These are phyloP conservation scores for Sylvilagus bachmani DNA, from an alignment of 2,113 vertebrate species.

Conservation along the genomic window DNA sequence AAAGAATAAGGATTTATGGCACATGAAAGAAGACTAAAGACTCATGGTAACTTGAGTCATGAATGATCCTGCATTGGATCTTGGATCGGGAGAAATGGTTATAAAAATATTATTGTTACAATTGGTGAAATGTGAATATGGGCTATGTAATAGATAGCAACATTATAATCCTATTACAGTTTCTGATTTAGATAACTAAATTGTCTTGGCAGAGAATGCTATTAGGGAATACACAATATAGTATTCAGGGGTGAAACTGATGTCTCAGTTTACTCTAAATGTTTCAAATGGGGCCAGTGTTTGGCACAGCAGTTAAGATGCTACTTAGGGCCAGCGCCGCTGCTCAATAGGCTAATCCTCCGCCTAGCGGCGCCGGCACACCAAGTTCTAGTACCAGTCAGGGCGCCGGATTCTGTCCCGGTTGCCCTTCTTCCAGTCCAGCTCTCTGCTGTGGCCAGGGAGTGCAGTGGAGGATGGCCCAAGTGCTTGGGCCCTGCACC, in stretches of 20 bases:
- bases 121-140: not conserved
- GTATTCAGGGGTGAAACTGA: not conserved
- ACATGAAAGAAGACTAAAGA: slow-evolving; percentile 28
- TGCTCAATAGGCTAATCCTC: no score
- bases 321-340: no score
- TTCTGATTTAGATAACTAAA: slow-evolving; percentile 1
- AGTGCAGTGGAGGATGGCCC: no score
- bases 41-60: not conserved
- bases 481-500: no score
- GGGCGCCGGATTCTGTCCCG: no score
- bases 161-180: not conserved
- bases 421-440: no score
- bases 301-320: no score
- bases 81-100: not conserved
- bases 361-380: no score
- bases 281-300: no score
- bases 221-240: not conserved
- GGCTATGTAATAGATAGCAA: not conserved
- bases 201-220: slow-evolving; percentile 8
- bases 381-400: no score
- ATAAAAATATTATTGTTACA: not conserved
- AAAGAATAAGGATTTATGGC: not conserved
- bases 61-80: not conserved
- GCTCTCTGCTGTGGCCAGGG: no score
- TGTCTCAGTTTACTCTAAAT: not conserved